Percentiles rank a stretch among this genome's conserved stretches.
Conservation (phyloP, 2,113 vertebrate species). For the Lasiurus cinereus region DNA sequence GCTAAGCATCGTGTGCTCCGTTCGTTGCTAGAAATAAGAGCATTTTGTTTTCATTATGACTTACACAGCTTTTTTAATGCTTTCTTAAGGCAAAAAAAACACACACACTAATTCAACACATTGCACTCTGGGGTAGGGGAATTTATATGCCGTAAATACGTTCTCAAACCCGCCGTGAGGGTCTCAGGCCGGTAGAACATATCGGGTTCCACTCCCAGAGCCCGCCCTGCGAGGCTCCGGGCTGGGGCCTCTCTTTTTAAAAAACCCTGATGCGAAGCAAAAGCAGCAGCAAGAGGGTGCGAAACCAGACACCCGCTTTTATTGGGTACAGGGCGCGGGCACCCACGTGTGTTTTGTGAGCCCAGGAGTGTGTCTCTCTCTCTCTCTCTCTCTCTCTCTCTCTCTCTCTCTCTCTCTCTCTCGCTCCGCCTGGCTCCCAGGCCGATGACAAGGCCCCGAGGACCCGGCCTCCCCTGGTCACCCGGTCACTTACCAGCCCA, state of each 20-base stretch:
- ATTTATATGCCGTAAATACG: neutral
- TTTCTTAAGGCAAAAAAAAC: constrained; percentile 23
- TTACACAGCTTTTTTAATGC: constrained; percentile 38
- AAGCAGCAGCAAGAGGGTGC: constrained; percentile 40
- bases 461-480: too few species aligned
- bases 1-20: too few species aligned
- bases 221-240: neutral
- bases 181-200: neutral
- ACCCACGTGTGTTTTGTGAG: constrained; percentile 39
- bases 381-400: neutral
- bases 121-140: neutral
- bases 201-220: neutral
- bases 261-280: constrained; percentile 51
- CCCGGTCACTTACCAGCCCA: constrained; percentile 93
- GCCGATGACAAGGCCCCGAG: constrained; percentile 25
- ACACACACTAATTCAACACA: constrained; percentile 38
- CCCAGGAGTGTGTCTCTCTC: constrained; percentile 21
- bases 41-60: constrained; percentile 50
- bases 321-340: constrained; percentile 63
- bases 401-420: neutral
- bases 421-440: constrained; percentile 34
- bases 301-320: constrained; percentile 63
- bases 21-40: constrained; percentile 23
- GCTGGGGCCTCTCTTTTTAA: too few species aligned
- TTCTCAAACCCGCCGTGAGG: neutral